Evolutionary conservation across 2,797 vertebrate species (phyloP).

Genomic region (Sebastes trivittatus): DNA sequence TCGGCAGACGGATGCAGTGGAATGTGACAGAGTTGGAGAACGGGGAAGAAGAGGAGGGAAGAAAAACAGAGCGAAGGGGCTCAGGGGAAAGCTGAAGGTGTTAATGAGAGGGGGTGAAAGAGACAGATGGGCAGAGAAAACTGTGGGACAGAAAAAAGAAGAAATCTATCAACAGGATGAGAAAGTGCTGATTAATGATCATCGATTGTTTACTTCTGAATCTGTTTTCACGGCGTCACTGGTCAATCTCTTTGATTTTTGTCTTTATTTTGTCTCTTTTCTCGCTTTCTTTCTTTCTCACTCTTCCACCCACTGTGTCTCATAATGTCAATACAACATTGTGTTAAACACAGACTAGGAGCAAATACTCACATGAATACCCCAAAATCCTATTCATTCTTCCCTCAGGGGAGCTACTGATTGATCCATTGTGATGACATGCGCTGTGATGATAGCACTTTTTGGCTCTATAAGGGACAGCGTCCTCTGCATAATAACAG

Average conservation of each 20-base stretch:
- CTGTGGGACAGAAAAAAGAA: neutral
- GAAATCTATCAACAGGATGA: slow-evolving; percentile 28
- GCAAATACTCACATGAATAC: slow-evolving; percentile 18
- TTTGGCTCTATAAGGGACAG: neutral
- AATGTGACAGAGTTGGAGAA: slow-evolving; percentile 34
- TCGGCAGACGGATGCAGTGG: slow-evolving; percentile 27
- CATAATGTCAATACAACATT: slow-evolving; percentile 21
- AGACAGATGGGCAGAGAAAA: slow-evolving; percentile 16
- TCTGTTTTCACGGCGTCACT: neutral
- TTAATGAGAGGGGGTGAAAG: slow-evolving; percentile 32
- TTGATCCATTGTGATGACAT: slow-evolving; percentile 8
- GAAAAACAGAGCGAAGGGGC: slow-evolving; percentile 11
- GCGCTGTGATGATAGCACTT: neutral
- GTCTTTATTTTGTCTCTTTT: neutral
- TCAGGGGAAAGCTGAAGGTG: slow-evolving; percentile 34
- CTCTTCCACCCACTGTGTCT: neutral
- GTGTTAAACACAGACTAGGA: slow-evolving; percentile 7
- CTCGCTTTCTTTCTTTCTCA: neutral
- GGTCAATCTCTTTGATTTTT: slow-evolving; percentile 24
- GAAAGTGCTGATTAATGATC: slow-evolving; percentile 42
- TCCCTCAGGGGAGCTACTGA: slow-evolving; percentile 9
- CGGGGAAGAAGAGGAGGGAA: neutral
- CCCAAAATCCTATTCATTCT: slow-evolving; percentile 6
- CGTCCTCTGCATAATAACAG: slow-evolving; percentile 2
- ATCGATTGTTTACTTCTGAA: slow-evolving; percentile 32